Base-by-base conservation (phyloP, 1,140 invertebrate genomes). In the Anoplophora glabripennis region DNA sequence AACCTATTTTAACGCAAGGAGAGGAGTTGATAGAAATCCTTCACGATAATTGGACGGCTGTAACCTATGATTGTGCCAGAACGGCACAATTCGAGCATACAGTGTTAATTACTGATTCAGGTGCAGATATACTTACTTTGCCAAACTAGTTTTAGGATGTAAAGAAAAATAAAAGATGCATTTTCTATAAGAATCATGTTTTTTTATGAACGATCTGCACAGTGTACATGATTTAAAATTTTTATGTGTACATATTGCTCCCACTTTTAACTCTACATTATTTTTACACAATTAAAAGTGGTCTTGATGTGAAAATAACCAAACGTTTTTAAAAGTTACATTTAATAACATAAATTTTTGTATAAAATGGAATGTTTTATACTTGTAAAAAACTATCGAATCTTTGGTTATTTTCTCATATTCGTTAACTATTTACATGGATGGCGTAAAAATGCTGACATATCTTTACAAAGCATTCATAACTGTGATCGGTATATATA, bases 61-160 rank as follows among this genome's bases (percentile, higher is more conserved):
- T 92, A 0, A 93, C 89, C 0, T 57, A 78, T 7, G 94, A 97
- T 71, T 77, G 85, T 67, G 82, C 89, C 4, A 79, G 93, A 70
- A 85, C 90, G 14, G 93, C 93, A 28, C 94, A 97, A 80, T 89
- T 86, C 61, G 95, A 98, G 79, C 93, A 97, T 72, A 97, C 94
- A 0, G 81, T 98, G 44, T 78, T 95, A 0, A 88, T 98, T 10
- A 95, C 90, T 4, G 77, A 87, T 21, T 62, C 77, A 63, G 89
- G 89, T 1, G 82, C 75, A 59, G 86, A 90, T 69, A 80, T 92
- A 59, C 76, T 93, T 28, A 93, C 91, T 1, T 10, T 59, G 54
- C 64, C 70, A 34, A 41, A 57, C 49, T 66, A 38, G 52, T 10
- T 18, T 40, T 42, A 17, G n/a, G 5, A 38, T 21, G 40, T 42